Evolutionary conservation across 2,113 vertebrate genomes (phyloP).

Genomic region (Chauna torquata): DNA sequence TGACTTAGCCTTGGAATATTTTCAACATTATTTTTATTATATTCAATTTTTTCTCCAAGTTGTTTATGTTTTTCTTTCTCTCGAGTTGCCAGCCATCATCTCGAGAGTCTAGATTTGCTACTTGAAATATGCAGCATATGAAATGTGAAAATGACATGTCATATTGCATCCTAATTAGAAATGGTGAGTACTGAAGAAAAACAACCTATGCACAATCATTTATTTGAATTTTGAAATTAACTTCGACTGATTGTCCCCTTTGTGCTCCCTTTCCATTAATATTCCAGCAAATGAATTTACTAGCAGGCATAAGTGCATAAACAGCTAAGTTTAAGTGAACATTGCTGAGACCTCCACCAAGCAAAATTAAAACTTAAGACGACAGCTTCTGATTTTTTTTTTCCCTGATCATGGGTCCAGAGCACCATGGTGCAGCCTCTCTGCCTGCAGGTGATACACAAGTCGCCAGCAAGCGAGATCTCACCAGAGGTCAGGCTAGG

Average conservation of each 20-base stretch:
- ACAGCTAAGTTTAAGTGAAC: not conserved
- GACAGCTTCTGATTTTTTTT: not conserved
- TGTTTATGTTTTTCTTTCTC: constrained; percentile 55
- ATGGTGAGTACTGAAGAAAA: constrained; percentile 24
- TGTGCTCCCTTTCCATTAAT: not conserved
- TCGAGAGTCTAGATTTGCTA: constrained; percentile 23
- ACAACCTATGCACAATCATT: not conserved
- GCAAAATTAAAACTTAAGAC: not conserved
- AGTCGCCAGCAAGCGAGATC: not conserved
- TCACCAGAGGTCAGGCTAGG: not conserved
- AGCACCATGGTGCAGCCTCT: not conserved
- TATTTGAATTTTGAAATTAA: constrained; percentile 32
- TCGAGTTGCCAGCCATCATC: constrained; percentile 41
- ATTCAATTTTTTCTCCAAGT: not conserved
- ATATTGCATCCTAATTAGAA: constrained; percentile 53
- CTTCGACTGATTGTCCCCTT: not conserved
- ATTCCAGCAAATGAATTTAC: constrained; percentile 18
- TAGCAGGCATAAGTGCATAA: not conserved
- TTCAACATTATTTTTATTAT: constrained; percentile 35
- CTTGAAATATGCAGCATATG: constrained; percentile 24
- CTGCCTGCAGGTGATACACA: not conserved
- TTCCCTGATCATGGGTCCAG: not conserved
- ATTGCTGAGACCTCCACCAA: not conserved
- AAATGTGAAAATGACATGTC: constrained; percentile 52
- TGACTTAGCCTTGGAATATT: constrained; percentile 25